Conservation (phyloP, 2,797 vertebrate genomes). For the Tragelaphus eurycerus region DNA sequence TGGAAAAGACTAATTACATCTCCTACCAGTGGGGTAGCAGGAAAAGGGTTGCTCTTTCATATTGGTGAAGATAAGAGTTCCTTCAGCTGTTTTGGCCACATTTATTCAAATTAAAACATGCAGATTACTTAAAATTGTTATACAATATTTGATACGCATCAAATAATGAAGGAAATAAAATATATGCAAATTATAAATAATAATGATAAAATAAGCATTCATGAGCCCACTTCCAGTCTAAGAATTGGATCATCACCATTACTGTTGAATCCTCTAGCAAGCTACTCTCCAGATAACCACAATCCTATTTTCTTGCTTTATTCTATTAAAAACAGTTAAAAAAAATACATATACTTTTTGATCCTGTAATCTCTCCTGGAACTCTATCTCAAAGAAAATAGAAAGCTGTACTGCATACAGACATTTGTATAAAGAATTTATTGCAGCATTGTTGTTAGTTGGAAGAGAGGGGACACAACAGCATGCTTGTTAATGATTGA, state of each 20-base stretch:
- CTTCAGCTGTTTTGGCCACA: background rate
- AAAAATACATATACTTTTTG: background rate
- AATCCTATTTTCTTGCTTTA: background rate
- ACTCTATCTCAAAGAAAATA: background rate
- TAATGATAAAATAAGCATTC: background rate
- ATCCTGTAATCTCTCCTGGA: background rate
- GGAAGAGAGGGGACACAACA: background rate
- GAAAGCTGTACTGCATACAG: background rate
- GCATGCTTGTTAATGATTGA: background rate
- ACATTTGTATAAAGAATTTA: background rate
- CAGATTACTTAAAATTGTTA: background rate
- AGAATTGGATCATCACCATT: background rate
- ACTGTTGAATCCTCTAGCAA: background rate
- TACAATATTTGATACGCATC: background rate
- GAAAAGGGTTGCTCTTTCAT: background rate
- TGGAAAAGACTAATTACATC: background rate
- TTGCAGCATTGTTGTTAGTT: background rate
- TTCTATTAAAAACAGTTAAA: slow-evolving; percentile 18
- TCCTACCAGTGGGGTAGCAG: background rate
- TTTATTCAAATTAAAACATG: background rate
- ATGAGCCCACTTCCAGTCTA: background rate
- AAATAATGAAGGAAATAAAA: background rate
- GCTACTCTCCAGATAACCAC: background rate
- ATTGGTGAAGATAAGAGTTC: background rate
- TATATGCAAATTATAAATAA: background rate